phyloP scores from a whole-genome alignment of 2,888 invertebrate species.

The Cactoblastis cactorum region DNA sequence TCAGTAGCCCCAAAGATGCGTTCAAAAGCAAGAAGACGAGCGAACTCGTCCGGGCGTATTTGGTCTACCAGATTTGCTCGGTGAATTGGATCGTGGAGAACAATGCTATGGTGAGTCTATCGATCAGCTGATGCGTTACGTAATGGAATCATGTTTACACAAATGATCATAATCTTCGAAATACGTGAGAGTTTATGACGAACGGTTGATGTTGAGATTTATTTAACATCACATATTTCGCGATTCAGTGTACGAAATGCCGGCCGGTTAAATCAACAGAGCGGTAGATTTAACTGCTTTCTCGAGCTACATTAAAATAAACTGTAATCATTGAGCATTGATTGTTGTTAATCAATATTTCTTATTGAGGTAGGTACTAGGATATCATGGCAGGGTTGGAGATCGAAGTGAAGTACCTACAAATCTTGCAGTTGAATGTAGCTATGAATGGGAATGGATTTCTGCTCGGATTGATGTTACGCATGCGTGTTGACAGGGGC shows the following conservation, averaged over 20 bases:
- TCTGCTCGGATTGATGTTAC: slow-evolving; percentile 31
- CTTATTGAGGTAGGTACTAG: slow-evolving; percentile 22
- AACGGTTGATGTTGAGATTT: slow-evolving; percentile 24
- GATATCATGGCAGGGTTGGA: slow-evolving; percentile 25
- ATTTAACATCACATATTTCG: background rate
- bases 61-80: slow-evolving; percentile 95
- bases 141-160: slow-evolving; percentile 50
- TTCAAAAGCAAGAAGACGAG: slow-evolving; percentile 97
- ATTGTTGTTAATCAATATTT: slow-evolving; percentile 16
- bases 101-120: slow-evolving; percentile 90
- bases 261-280: background rate
- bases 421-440: slow-evolving; percentile 25
- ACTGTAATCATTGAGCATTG: background rate
- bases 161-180: slow-evolving; percentile 45
- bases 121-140: slow-evolving; percentile 49
- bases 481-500: slow-evolving; percentile 40
- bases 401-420: slow-evolving; percentile 29
- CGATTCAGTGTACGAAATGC: background rate
- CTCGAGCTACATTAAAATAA: background rate
- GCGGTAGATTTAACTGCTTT: slow-evolving; percentile 9
- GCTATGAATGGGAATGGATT: slow-evolving; percentile 46
- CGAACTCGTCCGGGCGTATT: slow-evolving; percentile 93
- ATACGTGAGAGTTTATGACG: slow-evolving; percentile 1
- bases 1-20: slow-evolving; percentile 93
- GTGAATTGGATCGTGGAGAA: slow-evolving; percentile 92